phyloP scores from a whole-genome alignment of 2,888 invertebrate species.

The Lycia hirtaria region DNA sequence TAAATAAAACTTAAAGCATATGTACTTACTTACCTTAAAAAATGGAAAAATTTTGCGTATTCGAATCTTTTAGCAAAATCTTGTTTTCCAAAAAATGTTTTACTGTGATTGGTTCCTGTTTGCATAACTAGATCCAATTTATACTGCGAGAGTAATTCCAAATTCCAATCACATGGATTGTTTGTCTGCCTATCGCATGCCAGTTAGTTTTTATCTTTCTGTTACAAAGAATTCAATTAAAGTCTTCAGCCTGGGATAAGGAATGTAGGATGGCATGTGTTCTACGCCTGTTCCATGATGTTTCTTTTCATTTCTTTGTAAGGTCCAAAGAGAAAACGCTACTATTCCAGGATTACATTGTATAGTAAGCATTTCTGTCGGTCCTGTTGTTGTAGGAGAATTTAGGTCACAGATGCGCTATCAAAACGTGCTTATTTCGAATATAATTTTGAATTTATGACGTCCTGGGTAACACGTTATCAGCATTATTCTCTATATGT shows the following conservation, averaged over 20 bases:
- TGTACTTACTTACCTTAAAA: no score
- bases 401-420: background rate
- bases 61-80: no score
- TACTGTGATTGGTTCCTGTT: no score
- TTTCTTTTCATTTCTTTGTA: background rate
- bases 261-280: background rate
- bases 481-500: background rate
- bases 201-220: conserved; percentile 1
- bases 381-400: background rate
- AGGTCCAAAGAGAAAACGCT: background rate
- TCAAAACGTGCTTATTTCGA: background rate
- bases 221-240: background rate
- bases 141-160: background rate
- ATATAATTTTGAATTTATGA: background rate
- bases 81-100: no score
- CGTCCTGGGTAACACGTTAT: background rate
- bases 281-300: background rate
- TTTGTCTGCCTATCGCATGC: background rate
- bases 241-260: background rate
- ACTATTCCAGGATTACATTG: background rate
- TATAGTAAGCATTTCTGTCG: background rate
- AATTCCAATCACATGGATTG: background rate
- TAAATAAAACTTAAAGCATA: no score
- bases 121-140: background rate
- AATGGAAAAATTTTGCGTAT: no score